These are phyloP conservation scores for Orgyia antiqua DNA, from an alignment of 2,888 invertebrate species.

Conservation along the genomic window DNA sequence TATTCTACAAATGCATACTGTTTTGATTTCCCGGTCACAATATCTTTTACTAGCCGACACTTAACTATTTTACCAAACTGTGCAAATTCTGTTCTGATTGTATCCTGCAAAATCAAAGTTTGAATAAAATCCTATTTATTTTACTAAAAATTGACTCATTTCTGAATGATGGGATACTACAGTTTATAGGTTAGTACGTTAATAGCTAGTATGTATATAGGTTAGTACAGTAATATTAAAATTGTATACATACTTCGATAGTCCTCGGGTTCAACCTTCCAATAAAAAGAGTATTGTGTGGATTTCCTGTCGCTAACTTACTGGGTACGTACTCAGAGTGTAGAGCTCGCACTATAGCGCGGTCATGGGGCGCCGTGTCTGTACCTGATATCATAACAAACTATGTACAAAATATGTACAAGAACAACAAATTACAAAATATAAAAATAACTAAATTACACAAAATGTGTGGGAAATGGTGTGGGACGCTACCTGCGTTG, in stretches of 20 bases:
- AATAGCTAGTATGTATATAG: too few species aligned
- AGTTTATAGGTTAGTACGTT: too few species aligned
- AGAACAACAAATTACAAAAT: slow-evolving; percentile 1
- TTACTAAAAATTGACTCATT: not conserved
- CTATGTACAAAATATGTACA: too few species aligned
- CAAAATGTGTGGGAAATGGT: too few species aligned
- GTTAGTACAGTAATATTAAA: too few species aligned
- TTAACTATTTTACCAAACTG: slow-evolving; percentile 82
- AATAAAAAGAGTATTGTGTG: slow-evolving; percentile 86
- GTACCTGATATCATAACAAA: slow-evolving; percentile 65
- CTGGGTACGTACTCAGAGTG: slow-evolving; percentile 82
- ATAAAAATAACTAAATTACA: not conserved
- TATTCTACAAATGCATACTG: slow-evolving; percentile 93
- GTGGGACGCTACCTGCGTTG: too few species aligned
- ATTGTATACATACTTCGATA: slow-evolving; percentile 77
- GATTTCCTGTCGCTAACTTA: slow-evolving; percentile 81
- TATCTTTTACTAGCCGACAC: slow-evolving; percentile 84
- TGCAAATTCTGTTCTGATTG: slow-evolving; percentile 74
- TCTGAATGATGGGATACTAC: too few species aligned
- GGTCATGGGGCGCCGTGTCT: slow-evolving; percentile 89
- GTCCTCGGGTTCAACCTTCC: slow-evolving; percentile 83
- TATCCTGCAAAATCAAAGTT: slow-evolving; percentile 75
- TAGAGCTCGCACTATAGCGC: slow-evolving; percentile 84
- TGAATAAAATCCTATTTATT: slow-evolving; percentile 1
- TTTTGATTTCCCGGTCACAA: slow-evolving; percentile 89